Evolutionary conservation across 2,797 vertebrate genomes (phyloP).

Genomic region (Arnoldichthys spilopterus): DNA sequence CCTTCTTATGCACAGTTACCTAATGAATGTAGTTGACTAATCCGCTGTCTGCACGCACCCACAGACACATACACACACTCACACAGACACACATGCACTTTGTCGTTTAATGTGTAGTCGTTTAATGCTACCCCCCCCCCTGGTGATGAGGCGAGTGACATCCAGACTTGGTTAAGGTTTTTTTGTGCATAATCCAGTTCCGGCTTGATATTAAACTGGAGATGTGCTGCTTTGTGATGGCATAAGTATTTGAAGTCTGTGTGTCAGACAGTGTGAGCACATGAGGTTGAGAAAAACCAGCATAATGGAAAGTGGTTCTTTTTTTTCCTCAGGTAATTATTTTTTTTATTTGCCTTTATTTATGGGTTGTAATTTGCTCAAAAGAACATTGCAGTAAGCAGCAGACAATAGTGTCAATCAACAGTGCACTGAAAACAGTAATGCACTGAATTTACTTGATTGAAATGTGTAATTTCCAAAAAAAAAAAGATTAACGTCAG

Average conservation of each 20-base stretch:
- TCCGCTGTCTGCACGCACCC: not conserved
- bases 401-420: not conserved
- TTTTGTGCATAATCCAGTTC: slow-evolving; percentile 16
- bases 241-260: not conserved
- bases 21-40: slow-evolving; percentile 44
- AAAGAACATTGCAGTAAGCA: not conserved
- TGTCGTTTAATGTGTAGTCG: not conserved
- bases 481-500: no score
- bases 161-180: not conserved
- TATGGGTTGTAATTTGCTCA: slow-evolving; percentile 4
- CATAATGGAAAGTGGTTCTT: not conserved
- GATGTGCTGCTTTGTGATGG: slow-evolving; percentile 17
- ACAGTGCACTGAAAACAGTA: not conserved
- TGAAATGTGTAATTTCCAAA: no score
- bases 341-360: not conserved
- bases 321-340: not conserved
- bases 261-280: not conserved
- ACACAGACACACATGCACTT: not conserved
- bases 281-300: not conserved
- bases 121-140: slow-evolving; percentile 23
- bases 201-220: slow-evolving; percentile 10
- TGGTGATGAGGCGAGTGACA: not conserved
- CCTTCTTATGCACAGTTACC: slow-evolving; percentile 76
- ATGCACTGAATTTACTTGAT: not conserved
- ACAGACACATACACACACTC: not conserved